Conservation (phyloP, 1,140 invertebrate genomes). For the Bemisia tabaci region DNA sequence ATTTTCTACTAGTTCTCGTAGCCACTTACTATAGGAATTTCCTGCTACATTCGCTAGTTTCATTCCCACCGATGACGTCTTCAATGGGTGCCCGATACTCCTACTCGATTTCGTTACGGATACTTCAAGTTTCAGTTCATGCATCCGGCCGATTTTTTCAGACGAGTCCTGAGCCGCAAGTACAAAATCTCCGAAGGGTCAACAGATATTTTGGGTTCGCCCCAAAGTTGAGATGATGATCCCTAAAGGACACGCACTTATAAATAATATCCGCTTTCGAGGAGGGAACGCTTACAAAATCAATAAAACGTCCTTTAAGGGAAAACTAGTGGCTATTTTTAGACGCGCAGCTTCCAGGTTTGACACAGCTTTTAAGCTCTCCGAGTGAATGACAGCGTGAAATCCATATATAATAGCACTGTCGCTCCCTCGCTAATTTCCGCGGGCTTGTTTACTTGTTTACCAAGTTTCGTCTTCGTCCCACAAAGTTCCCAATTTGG, state of each 20-base stretch:
- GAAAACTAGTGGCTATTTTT: not conserved
- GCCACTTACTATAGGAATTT: too few relatives aligned
- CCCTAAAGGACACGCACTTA: not conserved
- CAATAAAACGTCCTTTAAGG: not conserved
- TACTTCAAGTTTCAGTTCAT: too few relatives aligned
- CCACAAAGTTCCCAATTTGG: not conserved
- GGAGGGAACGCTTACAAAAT: not conserved
- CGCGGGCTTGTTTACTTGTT: conserved; percentile 5
- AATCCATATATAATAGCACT: too few relatives aligned
- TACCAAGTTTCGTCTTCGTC: conserved; percentile 2
- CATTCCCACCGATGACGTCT: too few relatives aligned
- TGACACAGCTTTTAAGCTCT: not conserved
- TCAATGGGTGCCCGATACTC: too few relatives aligned
- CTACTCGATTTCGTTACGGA: too few relatives aligned
- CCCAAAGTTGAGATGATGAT: not conserved
- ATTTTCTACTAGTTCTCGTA: too few relatives aligned
- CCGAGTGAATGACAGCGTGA: not conserved
- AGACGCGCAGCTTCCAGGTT: not conserved
- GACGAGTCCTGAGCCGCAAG: too few relatives aligned
- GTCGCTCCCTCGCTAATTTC: too few relatives aligned
- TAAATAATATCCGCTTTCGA: not conserved
- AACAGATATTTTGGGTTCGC: not conserved
- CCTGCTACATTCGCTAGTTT: too few relatives aligned
- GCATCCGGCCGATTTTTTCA: too few relatives aligned
- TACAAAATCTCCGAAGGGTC: too few relatives aligned